Conservation (phyloP, 1,140 invertebrate genomes). For the Dendroctonus valens region DNA sequence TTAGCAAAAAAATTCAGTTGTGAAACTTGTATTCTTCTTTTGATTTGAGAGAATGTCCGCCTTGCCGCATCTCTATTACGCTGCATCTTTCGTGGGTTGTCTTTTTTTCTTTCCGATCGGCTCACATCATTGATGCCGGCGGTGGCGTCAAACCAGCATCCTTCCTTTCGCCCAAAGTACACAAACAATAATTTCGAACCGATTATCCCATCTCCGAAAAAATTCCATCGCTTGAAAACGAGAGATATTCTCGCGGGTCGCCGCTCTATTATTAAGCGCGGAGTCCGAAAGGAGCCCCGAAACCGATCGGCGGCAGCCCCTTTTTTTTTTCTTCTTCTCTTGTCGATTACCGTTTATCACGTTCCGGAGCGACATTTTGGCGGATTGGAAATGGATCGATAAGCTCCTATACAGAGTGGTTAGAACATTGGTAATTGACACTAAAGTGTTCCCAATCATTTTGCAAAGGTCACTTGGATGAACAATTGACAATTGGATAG, state of each 20-base stretch:
- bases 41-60: neutral
- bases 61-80: neutral
- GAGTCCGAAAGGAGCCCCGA: neutral
- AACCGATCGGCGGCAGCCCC: conserved; percentile 9
- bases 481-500: too few relatives aligned
- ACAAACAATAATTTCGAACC: conserved; percentile 14
- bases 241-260: neutral
- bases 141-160: neutral
- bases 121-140: neutral
- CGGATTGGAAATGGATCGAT: neutral
- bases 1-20: too few relatives aligned
- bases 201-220: neutral
- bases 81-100: neutral
- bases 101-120: conserved; percentile 2
- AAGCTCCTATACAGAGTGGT: too few relatives aligned
- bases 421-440: too few relatives aligned
- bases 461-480: too few relatives aligned
- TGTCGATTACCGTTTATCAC: conserved; percentile 12
- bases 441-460: too few relatives aligned
- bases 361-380: conserved; percentile 10
- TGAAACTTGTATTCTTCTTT: too few relatives aligned
- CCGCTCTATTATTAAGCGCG: conserved; percentile 8
- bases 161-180: conserved; percentile 4
- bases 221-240: conserved; percentile 3
- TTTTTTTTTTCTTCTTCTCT: neutral